Evolutionary conservation across 2,797 vertebrate genomes (phyloP).

Genomic region (Danio choprae): DNA sequence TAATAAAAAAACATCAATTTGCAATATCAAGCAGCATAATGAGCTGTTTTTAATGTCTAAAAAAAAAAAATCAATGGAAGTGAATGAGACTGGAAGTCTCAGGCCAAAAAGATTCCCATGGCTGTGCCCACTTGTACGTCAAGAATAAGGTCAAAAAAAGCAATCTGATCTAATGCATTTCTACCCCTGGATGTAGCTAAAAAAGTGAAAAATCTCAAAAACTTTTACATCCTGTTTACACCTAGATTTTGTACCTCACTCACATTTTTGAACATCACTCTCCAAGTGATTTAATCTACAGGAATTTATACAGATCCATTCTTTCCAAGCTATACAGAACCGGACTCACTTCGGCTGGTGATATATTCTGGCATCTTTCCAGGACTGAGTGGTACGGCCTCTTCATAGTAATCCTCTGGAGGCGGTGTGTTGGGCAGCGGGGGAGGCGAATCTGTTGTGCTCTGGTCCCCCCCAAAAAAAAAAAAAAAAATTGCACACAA

Average conservation of each 20-base stretch:
- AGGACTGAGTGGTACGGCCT: slow-evolving; percentile 91
- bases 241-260: background rate
- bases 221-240: too few relatives aligned
- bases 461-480: slow-evolving; percentile 72
- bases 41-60: too few relatives aligned
- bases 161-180: too few relatives aligned
- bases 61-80: too few relatives aligned
- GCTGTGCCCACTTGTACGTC: too few relatives aligned
- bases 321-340: slow-evolving; percentile 6
- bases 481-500: background rate
- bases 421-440: slow-evolving; percentile 90
- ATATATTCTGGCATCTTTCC: slow-evolving; percentile 93
- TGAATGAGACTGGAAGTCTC: too few relatives aligned
- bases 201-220: too few relatives aligned
- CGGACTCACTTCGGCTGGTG: slow-evolving; percentile 77
- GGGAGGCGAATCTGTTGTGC: slow-evolving; percentile 82
- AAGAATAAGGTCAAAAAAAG: too few relatives aligned
- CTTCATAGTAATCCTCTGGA: slow-evolving; percentile 97
- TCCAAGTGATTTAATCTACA: background rate
- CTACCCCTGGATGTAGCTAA: too few relatives aligned
- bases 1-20: too few relatives aligned
- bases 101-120: too few relatives aligned
- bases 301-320: background rate
- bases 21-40: too few relatives aligned
- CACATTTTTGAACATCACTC: background rate